Base-by-base conservation (phyloP, 2,888 invertebrate species). In the Ectemnius continuus region DNA sequence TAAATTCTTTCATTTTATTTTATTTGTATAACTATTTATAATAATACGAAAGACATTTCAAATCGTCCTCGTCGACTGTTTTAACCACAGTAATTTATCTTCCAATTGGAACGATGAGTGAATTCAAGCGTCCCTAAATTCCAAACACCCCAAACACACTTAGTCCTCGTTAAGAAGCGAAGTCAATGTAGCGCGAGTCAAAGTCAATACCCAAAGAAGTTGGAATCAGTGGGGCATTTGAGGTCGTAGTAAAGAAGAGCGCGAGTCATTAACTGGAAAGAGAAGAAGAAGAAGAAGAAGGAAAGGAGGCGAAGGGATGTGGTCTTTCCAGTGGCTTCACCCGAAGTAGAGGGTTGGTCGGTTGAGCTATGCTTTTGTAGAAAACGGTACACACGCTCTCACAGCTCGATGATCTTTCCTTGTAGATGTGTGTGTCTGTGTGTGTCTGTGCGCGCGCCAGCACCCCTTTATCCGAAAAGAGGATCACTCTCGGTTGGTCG, bases 391-490 rank as follows among this genome's bases (percentile, higher is more conserved):
- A 74, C 79, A 78, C 78, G 74, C 36, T 36, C 80, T 65, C 75
- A 68, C 67, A 6, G 80, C 59, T 70, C 66, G 81, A 71, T 80
- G 75, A 59, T 76, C 77, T 83, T 80, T 79, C n/a, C n/a, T n/a
- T n/a, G n/a, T n/a, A n/a, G n/a, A n/a, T n/a, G n/a, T n/a, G 81
- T 80, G 70, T 76, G 75, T 78, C 75, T 77, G 82, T 75, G 75
- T 72, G 75, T 75, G 36, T 36, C 8, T 23, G 23, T 23, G 36
- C 5, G 11, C 6, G 36, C 20, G 20, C 23, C 23, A 71, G 80
- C 76, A 82, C 83, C 85, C 84, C 85, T 84, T 85, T 84, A 84
- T 84, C 85, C 84, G 79, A 78, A 36, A 36, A 36, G 75, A 84
- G 83, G 85, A 87, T 85, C 86, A 81, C 84, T 36, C 36, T 36